phyloP scores from a whole-genome alignment of 2,888 invertebrate species.

The Drosophila putrida region DNA sequence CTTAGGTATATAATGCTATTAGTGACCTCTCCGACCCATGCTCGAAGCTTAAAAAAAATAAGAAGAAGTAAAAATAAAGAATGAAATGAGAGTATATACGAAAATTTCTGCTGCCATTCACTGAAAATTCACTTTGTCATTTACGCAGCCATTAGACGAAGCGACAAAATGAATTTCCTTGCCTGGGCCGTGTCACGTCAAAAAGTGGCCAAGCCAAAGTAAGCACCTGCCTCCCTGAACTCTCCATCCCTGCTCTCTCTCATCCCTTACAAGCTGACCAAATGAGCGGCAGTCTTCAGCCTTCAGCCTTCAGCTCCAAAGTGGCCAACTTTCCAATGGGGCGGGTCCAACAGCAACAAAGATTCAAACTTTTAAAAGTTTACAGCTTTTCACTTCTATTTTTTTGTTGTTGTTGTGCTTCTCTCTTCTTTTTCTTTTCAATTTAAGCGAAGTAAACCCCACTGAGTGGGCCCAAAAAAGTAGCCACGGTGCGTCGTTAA shows the following conservation, averaged over 20 bases:
- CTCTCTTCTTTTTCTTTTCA: conserved; percentile 57
- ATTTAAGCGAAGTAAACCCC: conserved; percentile 55
- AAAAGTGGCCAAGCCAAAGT: conserved; percentile 61
- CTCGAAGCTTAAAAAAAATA: conserved; percentile 36
- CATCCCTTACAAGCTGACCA: conserved; percentile 55
- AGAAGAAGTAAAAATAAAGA: neutral
- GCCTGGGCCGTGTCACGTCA: conserved; percentile 65
- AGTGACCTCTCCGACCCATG: conserved; percentile 52
- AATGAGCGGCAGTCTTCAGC: conserved; percentile 61
- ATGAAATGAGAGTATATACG: conserved; percentile 14
- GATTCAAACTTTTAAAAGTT: conserved; percentile 77
- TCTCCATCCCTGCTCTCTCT: neutral
- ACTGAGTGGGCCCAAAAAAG: conserved; percentile 41
- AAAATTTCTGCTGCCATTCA: conserved; percentile 33
- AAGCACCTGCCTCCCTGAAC: neutral
- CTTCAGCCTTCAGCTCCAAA: conserved; percentile 47
- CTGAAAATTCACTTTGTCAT: conserved; percentile 77
- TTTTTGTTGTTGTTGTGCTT: neutral
- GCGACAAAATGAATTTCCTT: conserved; percentile 64
- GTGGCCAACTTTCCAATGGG: conserved; percentile 49
- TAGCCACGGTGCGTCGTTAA: conserved; percentile 74
- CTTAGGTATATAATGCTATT: conserved; percentile 56
- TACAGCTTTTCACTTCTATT: conserved; percentile 74
- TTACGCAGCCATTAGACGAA: conserved; percentile 76
- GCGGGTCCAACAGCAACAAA: conserved; percentile 33